Percentiles rank a stretch among this genome's conserved stretches.
These are phyloP conservation scores for Automeris io DNA, from an alignment of 2,888 invertebrate genomes.

Conservation along the genomic window DNA sequence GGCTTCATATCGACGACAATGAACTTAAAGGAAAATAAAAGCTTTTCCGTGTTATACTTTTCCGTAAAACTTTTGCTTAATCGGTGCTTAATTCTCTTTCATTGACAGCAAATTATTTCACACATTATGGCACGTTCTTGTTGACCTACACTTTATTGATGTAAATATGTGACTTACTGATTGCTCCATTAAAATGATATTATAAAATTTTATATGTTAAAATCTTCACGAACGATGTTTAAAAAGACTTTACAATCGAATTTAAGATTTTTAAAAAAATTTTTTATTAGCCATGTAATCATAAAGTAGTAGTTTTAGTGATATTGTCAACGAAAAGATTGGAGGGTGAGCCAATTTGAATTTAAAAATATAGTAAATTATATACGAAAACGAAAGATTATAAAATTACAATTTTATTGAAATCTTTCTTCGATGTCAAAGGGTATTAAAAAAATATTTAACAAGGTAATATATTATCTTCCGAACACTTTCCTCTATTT, in stretches of 20 bases:
- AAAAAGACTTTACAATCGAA: slow-evolving; percentile 32
- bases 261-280: slow-evolving; percentile 56
- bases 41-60: slow-evolving; percentile 54
- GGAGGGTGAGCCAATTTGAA: too few relatives aligned
- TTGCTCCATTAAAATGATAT: slow-evolving; percentile 5
- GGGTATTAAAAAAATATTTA: too few relatives aligned
- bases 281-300: slow-evolving; percentile 61
- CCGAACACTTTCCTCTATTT: too few relatives aligned
- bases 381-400: too few relatives aligned
- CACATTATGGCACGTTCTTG: neutral
- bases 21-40: slow-evolving; percentile 56
- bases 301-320: slow-evolving; percentile 53
- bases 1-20: slow-evolving; percentile 44
- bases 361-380: too few relatives aligned
- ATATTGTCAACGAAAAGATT: slow-evolving; percentile 18
- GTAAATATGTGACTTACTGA: neutral
- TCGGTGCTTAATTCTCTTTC: slow-evolving; percentile 14
- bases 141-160: neutral
- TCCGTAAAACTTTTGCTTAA: slow-evolving; percentile 27
- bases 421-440: too few relatives aligned
- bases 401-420: too few relatives aligned
- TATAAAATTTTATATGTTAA: slow-evolving; percentile 25
- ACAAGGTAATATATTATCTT: neutral
- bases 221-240: slow-evolving; percentile 23
- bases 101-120: slow-evolving; percentile 7